These are phyloP conservation scores for Drosophila kurseongensis DNA, from an alignment of 1,140 invertebrate genomes.

Conservation along the genomic window DNA sequence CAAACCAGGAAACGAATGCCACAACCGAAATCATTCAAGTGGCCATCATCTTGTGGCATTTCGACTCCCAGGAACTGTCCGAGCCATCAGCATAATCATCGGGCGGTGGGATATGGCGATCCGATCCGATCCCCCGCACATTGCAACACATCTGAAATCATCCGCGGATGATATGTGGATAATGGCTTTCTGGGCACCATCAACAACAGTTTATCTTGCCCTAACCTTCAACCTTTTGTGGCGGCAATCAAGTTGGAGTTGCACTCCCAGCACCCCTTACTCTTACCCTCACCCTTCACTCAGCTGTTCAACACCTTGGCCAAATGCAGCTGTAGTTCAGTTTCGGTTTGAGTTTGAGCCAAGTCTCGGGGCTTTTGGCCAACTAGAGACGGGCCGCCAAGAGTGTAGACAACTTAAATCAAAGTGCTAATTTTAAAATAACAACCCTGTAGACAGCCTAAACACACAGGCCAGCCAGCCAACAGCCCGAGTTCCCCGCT, in stretches of 20 bases:
- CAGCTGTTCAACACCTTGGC: slow-evolving; percentile 77
- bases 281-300: slow-evolving; percentile 70
- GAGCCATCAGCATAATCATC: slow-evolving; percentile 39
- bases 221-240: slow-evolving; percentile 79
- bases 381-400: slow-evolving; percentile 76
- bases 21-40: slow-evolving; percentile 32
- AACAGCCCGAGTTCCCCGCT: slow-evolving; percentile 8
- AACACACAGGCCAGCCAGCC: slow-evolving; percentile 65
- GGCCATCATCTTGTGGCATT: slow-evolving; percentile 26
- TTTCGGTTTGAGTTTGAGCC: slow-evolving; percentile 1
- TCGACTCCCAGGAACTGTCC: slow-evolving; percentile 33
- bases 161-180: slow-evolving; percentile 75
- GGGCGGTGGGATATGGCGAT: slow-evolving; percentile 14
- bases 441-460: slow-evolving; percentile 80
- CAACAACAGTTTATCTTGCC: slow-evolving; percentile 75
- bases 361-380: slow-evolving; percentile 38
- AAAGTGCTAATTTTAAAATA: slow-evolving; percentile 83
- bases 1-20: slow-evolving; percentile 45
- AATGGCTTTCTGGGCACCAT: slow-evolving; percentile 66
- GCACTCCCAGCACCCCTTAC: slow-evolving; percentile 21
- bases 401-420: slow-evolving; percentile 83
- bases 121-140: slow-evolving; percentile 33
- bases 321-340: slow-evolving; percentile 46
- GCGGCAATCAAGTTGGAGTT: slow-evolving; percentile 66
- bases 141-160: slow-evolving; percentile 51